Evolutionary conservation across 1,140 invertebrate species (phyloP).

Genomic region (Mizuhopecten yessoensis): DNA sequence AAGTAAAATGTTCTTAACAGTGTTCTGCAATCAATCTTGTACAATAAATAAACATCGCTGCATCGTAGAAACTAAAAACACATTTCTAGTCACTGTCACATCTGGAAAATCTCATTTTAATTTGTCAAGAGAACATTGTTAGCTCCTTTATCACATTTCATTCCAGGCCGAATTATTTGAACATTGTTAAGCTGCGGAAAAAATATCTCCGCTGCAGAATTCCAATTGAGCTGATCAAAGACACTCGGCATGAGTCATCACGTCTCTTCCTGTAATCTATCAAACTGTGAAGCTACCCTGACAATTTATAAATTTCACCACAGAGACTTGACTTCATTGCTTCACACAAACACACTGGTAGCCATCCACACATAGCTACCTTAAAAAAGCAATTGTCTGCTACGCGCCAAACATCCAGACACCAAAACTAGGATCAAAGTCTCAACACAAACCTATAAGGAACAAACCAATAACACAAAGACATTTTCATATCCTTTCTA

Average conservation of each 20-base stretch:
- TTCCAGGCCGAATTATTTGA: background rate
- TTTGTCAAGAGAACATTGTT: conserved; percentile 17
- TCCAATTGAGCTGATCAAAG: conserved; percentile 24
- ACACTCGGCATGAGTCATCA: background rate
- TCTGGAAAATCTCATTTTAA: conserved; percentile 28
- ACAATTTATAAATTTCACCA: conserved; percentile 40
- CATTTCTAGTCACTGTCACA: conserved; percentile 32
- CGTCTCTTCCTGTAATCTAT: conserved; percentile 25
- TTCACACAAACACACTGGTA: background rate
- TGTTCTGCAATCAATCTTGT: no score
- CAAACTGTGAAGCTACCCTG: background rate
- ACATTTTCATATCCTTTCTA: background rate
- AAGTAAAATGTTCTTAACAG: no score
- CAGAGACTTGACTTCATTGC: background rate
- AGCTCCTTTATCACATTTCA: background rate
- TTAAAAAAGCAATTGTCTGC: background rate
- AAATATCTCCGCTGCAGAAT: background rate
- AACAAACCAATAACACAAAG: background rate
- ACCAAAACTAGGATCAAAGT: background rate
- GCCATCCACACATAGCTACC: background rate
- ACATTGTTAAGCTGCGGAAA: background rate
- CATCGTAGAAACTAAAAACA: background rate
- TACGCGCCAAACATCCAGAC: background rate
- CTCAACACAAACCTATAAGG: background rate
- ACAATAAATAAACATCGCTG: no score